These are phyloP conservation scores for Metopia argyrocephala DNA, from an alignment of 2,888 invertebrate species.

Conservation along the genomic window DNA sequence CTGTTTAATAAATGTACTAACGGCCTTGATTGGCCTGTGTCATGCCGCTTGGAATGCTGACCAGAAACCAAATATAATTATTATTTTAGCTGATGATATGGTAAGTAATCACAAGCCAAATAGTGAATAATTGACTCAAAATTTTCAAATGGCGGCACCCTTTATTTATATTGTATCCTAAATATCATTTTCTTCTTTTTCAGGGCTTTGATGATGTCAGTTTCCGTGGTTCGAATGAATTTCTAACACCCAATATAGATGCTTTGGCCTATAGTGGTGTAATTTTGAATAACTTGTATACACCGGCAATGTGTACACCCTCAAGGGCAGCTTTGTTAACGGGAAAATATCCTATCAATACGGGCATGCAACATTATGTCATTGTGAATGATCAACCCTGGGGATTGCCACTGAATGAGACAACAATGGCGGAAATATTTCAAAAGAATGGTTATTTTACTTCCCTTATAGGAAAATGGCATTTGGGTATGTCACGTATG, in stretches of 20 bases:
- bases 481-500: conserved; percentile 86
- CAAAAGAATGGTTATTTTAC: conserved; percentile 88
- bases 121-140: not conserved
- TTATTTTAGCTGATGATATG: conserved; percentile 91
- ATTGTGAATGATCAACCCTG: conserved; percentile 84
- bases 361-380: conserved; percentile 87
- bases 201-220: conserved; percentile 96
- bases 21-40: not conserved
- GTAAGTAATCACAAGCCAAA: conserved; percentile 79
- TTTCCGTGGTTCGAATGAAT: conserved; percentile 93
- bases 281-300: conserved; percentile 89
- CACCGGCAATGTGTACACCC: conserved; percentile 91
- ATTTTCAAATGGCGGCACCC: not conserved
- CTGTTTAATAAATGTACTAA: not conserved
- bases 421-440: conserved; percentile 84
- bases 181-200: not conserved
- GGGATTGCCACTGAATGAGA: conserved; percentile 85
- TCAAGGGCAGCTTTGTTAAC: conserved; percentile 90
- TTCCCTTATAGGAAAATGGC: conserved; percentile 94
- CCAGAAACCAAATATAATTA: conserved; percentile 83
- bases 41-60: conserved; percentile 28
- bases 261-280: conserved; percentile 90
- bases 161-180: not conserved
- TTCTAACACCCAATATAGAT: conserved; percentile 94
- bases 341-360: conserved; percentile 91